Evolutionary conservation across 2,888 invertebrate genomes (phyloP).

Genomic region (Drosophila barbarae): DNA sequence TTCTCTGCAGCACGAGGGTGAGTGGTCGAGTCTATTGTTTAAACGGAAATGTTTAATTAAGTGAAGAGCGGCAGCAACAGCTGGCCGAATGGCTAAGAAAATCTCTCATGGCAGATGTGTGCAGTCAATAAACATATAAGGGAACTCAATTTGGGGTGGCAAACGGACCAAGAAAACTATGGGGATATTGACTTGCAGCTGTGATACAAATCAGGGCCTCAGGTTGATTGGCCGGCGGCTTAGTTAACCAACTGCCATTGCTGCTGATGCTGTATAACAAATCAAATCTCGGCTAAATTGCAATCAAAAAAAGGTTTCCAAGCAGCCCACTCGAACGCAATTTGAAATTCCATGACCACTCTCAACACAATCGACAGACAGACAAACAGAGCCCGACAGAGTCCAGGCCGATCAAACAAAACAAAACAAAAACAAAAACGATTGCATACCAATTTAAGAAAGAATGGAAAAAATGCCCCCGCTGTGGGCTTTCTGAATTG

Average conservation of each 20-base stretch:
- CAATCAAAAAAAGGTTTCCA: constrained; percentile 50
- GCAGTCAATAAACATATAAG: background rate
- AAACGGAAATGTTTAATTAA: constrained; percentile 51
- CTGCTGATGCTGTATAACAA: constrained; percentile 2
- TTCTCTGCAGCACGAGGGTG: constrained; percentile 1
- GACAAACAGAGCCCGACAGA: constrained; percentile 29
- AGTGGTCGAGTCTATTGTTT: constrained; percentile 27
- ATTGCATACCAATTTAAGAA: constrained; percentile 48
- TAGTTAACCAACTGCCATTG: constrained; percentile 16
- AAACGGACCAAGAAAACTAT: background rate
- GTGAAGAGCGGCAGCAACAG: constrained; percentile 26
- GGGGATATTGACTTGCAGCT: constrained; percentile 9
- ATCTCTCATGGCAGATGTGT: constrained; percentile 15
- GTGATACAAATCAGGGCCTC: constrained; percentile 1
- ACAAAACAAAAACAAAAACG: constrained; percentile 34
- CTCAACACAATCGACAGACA: constrained; percentile 31
- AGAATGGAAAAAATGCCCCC: constrained; percentile 24
- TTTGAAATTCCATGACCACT: constrained; percentile 60
- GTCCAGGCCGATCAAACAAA: constrained; percentile 12
- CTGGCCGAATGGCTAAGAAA: constrained; percentile 17
- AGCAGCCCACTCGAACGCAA: constrained; percentile 52
- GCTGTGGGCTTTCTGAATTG: constrained; percentile 40
- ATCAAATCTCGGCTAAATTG: constrained; percentile 32
- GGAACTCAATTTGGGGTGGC: background rate
- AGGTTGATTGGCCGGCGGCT: constrained; percentile 24